phyloP scores from a whole-genome alignment of 2,113 vertebrate genomes.

The Malaclemys terrapin region DNA sequence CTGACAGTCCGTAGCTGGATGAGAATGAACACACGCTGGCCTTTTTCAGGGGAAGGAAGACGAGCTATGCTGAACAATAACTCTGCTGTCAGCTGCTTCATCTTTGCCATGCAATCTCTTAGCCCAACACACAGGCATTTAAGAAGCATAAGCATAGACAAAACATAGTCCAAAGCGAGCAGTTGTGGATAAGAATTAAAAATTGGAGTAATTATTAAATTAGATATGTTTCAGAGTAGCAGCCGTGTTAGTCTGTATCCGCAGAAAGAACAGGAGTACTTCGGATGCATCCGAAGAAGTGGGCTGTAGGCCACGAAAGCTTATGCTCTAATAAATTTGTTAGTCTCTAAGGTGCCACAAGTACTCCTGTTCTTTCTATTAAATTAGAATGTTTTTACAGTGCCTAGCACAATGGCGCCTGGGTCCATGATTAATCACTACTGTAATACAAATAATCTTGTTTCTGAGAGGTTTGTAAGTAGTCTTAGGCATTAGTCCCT shows the following conservation, averaged over 20 bases:
- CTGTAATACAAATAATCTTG: background rate
- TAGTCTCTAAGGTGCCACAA: too few relatives aligned
- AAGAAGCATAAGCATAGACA: background rate
- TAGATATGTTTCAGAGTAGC: background rate
- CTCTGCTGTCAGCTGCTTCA: background rate
- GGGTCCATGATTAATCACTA: background rate
- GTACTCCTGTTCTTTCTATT: too few relatives aligned
- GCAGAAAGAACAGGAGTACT: too few relatives aligned
- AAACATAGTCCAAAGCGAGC: background rate
- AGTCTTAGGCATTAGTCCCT: background rate
- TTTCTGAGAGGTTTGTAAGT: background rate
- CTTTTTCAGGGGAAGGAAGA: background rate
- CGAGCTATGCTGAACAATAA: background rate
- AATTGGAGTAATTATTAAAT: background rate
- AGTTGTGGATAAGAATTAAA: background rate
- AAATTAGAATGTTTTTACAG: background rate
- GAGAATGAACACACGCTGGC: fast-evolving
- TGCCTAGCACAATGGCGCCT: background rate
- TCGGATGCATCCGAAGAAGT: too few relatives aligned
- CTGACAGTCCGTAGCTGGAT: background rate
- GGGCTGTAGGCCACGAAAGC: too few relatives aligned
- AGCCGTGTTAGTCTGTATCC: too few relatives aligned
- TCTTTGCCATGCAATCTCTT: background rate
- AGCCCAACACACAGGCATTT: background rate
- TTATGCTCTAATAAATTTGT: too few relatives aligned